Evolutionary conservation across 2,113 vertebrate genomes (phyloP).

Genomic region (Halcyon senegalensis): DNA sequence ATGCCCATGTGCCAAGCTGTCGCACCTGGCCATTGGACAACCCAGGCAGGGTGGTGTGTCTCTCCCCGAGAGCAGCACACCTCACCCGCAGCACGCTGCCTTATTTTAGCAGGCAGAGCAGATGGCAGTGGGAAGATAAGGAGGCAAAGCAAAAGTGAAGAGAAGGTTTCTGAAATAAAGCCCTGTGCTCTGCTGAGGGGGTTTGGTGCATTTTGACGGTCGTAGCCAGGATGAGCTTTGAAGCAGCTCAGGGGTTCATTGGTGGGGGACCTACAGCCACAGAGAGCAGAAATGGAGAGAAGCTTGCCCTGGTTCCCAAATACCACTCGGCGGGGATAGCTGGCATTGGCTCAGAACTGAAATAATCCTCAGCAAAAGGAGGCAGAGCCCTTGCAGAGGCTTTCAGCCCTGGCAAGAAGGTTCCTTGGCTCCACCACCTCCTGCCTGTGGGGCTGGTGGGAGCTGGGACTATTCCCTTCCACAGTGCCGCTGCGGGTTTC

Average conservation of each 20-base stretch:
- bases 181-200: background rate
- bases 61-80: background rate
- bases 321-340: background rate
- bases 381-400: background rate
- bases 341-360: background rate
- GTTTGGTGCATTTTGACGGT: background rate
- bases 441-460: accelerated
- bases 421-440: background rate
- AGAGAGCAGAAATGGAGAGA: background rate
- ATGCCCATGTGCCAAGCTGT: accelerated
- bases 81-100: background rate
- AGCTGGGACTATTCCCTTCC: background rate
- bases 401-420: background rate
- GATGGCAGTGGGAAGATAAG: constrained; percentile 60
- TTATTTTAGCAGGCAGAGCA: constrained; percentile 59
- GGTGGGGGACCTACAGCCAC: background rate
- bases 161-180: constrained; percentile 27
- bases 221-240: background rate
- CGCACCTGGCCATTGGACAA: background rate
- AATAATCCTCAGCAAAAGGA: background rate
- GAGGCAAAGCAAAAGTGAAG: background rate
- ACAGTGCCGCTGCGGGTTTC: accelerated
- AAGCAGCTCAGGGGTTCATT: background rate
- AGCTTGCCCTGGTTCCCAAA: background rate
- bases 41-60: background rate